Evolutionary conservation across 2,888 invertebrate species (phyloP).

Genomic region (Orgyia antiqua): DNA sequence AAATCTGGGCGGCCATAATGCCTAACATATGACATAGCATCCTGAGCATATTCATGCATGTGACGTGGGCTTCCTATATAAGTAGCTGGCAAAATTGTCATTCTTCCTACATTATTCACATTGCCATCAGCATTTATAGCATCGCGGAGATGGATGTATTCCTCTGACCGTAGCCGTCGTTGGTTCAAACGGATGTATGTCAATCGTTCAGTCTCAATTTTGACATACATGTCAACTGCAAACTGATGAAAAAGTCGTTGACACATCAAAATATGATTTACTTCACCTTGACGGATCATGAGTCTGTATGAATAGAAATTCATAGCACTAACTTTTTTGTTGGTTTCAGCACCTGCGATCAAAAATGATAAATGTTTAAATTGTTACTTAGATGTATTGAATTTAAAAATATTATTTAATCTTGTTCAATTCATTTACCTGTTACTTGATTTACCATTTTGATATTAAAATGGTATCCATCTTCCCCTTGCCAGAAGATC

Average conservation of each 20-base stretch:
- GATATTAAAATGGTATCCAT: constrained; percentile 6
- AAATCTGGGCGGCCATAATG: constrained; percentile 19
- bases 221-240: constrained; percentile 16
- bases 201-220: too few species aligned
- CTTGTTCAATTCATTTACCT: not conserved
- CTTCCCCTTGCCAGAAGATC: constrained; percentile 15
- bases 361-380: not conserved
- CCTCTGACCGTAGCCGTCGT: constrained; percentile 19
- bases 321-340: constrained; percentile 5
- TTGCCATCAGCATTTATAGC: constrained; percentile 21
- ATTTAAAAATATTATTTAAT: not conserved
- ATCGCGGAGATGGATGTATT: constrained; percentile 24
- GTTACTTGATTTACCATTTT: not conserved
- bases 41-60: constrained; percentile 12
- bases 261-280: constrained; percentile 21
- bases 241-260: constrained; percentile 20
- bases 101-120: constrained; percentile 25
- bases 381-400: not conserved
- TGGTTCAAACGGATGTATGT: constrained; percentile 22
- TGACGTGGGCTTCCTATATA: constrained; percentile 8
- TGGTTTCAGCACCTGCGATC: not conserved
- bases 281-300: constrained; percentile 17
- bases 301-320: constrained; percentile 20
- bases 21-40: constrained; percentile 30
- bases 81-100: constrained; percentile 28